These are phyloP conservation scores for Orchesellides sinensis DNA, from an alignment of 2,888 invertebrate genomes.

Conservation along the genomic window DNA sequence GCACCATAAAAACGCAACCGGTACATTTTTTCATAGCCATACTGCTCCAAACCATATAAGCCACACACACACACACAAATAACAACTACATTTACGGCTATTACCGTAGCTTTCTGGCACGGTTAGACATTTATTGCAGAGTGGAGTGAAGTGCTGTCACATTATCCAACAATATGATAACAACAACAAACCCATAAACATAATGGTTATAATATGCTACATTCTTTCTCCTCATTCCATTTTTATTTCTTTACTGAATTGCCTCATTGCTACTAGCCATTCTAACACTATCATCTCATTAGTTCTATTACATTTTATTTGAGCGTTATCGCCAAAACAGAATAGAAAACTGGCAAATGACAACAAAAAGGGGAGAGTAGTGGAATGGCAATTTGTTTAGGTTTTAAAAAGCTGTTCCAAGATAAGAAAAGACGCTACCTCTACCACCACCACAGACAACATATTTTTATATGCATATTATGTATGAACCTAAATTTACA, in stretches of 20 bases:
- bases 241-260: neutral
- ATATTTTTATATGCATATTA: too few species aligned
- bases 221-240: neutral
- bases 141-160: constrained; percentile 35
- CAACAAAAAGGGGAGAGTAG: neutral
- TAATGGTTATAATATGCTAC: constrained; percentile 1
- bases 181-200: constrained; percentile 14
- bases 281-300: neutral
- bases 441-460: too few species aligned
- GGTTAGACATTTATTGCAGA: constrained; percentile 47
- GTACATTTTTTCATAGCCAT: constrained; percentile 14
- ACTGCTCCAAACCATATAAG: neutral
- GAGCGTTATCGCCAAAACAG: neutral
- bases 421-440: neutral
- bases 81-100: constrained; percentile 59
- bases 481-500: too few species aligned
- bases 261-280: neutral
- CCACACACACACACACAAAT: constrained; percentile 28
- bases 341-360: too few species aligned
- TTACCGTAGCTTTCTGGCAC: constrained; percentile 50
- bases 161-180: constrained; percentile 34
- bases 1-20: constrained; percentile 16
- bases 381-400: neutral
- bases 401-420: neutral
- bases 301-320: neutral